A percentile compares a stretch with the other conserved stretches of the same genome.
Evolutionary conservation across 1,140 invertebrate species (phyloP).

Genomic region (Bombus confusus): DNA sequence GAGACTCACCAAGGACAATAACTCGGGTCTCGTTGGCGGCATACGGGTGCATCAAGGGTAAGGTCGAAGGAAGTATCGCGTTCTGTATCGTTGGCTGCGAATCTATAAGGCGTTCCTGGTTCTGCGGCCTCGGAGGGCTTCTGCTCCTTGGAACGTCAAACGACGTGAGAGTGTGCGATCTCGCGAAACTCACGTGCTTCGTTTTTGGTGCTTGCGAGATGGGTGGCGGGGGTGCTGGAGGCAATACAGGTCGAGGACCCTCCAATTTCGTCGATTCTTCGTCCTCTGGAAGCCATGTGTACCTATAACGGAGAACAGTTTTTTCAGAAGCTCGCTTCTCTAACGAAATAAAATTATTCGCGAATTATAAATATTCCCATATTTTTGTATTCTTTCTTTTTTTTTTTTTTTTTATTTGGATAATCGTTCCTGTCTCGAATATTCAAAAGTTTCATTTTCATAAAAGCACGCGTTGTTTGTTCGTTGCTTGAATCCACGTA

Average conservation of each 20-base stretch:
- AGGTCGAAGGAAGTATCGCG: slow-evolving; percentile 64
- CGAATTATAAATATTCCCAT: no score
- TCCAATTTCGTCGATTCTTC: slow-evolving; percentile 88
- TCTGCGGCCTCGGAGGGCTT: slow-evolving; percentile 84
- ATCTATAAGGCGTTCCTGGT: slow-evolving; percentile 87
- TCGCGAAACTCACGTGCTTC: slow-evolving; percentile 95
- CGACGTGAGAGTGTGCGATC: slow-evolving; percentile 91
- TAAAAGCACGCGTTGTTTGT: not conserved
- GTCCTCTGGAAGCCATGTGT: slow-evolving; percentile 89
- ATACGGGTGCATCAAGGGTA: slow-evolving; percentile 72
- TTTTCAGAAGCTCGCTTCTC: not conserved
- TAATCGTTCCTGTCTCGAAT: not conserved
- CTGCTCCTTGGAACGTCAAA: slow-evolving; percentile 87
- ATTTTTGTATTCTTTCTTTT: not conserved
- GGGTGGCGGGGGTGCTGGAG: slow-evolving; percentile 72
- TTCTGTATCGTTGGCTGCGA: slow-evolving; percentile 79
- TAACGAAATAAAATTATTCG: not conserved
- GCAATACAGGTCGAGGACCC: slow-evolving; percentile 84
- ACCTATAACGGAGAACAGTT: slow-evolving; percentile 72
- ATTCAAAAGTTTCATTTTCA: not conserved
- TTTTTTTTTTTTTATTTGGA: not conserved
- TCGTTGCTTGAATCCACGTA: not conserved
- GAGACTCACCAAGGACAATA: slow-evolving; percentile 81
- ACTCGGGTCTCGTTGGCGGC: slow-evolving; percentile 81
- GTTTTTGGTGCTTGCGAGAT: slow-evolving; percentile 83